Evolutionary conservation across 1,140 invertebrate genomes (phyloP).

Genomic region (Phenacoccus solenopsis): DNA sequence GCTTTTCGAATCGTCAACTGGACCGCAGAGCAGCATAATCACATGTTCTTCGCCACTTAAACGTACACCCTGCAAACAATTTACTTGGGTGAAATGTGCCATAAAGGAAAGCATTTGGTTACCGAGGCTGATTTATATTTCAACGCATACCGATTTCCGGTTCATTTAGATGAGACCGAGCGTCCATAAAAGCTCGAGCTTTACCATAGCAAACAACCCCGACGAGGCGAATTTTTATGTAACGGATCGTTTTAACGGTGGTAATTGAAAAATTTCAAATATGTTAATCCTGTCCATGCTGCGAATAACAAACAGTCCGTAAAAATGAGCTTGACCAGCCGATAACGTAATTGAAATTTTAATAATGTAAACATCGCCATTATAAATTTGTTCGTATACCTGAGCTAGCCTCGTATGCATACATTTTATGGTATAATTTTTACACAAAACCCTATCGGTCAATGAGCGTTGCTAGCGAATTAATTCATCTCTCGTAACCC

Average conservation of each 20-base stretch:
- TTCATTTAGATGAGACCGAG: slow-evolving; percentile 2
- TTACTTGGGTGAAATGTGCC: neutral
- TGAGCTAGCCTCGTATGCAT: neutral
- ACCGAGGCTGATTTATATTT: neutral
- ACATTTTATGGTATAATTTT: neutral
- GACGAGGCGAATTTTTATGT: neutral
- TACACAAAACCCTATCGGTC: neutral
- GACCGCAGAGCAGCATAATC: neutral
- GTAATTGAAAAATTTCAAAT: neutral
- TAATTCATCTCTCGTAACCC: too few species aligned
- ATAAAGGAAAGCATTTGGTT: slow-evolving; percentile 1
- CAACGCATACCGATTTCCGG: neutral
- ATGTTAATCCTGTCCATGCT: neutral
- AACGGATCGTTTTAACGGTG: neutral
- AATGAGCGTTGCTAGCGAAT: too few species aligned
- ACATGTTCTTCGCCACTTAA: slow-evolving; percentile 7
- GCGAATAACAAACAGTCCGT: neutral
- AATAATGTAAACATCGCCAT: neutral
- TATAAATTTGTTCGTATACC: too few species aligned
- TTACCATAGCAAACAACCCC: neutral
- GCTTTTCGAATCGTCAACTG: slow-evolving; percentile 12
- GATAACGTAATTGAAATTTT: neutral
- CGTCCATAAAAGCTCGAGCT: neutral
- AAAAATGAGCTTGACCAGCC: neutral
- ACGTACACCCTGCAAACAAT: neutral